A percentile compares a stretch with the other conserved stretches of the same genome.
Evolutionary conservation across 2,113 vertebrate species (phyloP).

Genomic region (Gymnarchus niloticus): DNA sequence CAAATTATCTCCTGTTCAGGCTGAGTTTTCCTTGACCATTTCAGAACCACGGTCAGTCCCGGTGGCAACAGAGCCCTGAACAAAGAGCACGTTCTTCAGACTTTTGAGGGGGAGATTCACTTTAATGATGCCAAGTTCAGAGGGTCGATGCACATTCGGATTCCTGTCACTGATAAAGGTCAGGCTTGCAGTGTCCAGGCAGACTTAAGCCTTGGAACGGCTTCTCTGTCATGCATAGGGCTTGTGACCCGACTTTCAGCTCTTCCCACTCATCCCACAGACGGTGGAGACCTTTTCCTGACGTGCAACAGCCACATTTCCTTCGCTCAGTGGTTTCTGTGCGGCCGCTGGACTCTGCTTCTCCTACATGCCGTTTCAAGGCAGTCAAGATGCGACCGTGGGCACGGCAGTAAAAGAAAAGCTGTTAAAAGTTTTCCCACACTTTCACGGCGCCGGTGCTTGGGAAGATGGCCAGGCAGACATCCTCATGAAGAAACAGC

Average conservation of each 20-base stretch:
- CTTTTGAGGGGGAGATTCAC: not conserved
- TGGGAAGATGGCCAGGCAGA: conserved; percentile 8
- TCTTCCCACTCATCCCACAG: not conserved
- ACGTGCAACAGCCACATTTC: not conserved
- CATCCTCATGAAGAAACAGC: conserved; percentile 49
- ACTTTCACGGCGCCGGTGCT: not conserved
- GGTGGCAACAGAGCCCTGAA: not conserved
- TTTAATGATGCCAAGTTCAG: conserved; percentile 1
- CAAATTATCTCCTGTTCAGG: not conserved
- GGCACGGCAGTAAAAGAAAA: not conserved
- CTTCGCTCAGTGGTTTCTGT: not conserved
- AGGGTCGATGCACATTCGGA: not conserved
- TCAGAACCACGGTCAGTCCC: not conserved
- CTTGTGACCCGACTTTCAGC: not conserved
- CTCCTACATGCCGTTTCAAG: no score
- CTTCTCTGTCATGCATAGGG: not conserved
- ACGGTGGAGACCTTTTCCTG: not conserved
- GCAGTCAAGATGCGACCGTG: not conserved
- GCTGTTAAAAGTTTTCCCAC: not conserved
- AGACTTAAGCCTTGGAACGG: conserved; percentile 5
- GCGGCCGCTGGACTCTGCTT: no score
- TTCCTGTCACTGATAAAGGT: not conserved
- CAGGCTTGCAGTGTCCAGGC: not conserved
- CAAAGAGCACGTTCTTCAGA: not conserved
- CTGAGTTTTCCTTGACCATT: not conserved